Base-by-base conservation (phyloP, 1,140 invertebrate species). In the Trachelipus rathkii region DNA sequence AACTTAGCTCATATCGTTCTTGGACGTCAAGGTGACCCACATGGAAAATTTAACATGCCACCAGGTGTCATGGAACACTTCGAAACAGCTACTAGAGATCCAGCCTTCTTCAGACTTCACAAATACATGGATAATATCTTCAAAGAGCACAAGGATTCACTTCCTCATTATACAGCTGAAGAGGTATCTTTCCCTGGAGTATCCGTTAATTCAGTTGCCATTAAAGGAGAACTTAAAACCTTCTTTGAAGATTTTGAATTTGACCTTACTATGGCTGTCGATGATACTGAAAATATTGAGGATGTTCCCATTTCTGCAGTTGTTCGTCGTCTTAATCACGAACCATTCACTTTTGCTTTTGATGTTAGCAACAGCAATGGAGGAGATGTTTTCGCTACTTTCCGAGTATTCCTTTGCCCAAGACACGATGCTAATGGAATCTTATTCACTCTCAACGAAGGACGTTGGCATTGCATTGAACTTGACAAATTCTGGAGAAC, bases 351-450 rank as follows among this genome's bases (percentile, higher is more conserved):
- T 76, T 88, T 90, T 76, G 88, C 86, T n/a, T n/a, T n/a, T 76
- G 84, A 89, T 74, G 85, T 87, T 71, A 85, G 91, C 70, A 87
- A 87, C 76, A 88, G 87, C 77, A 84, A 85, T 76, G 87, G 90
- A 0, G 89, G 86, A 0, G 84, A 87, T 1, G 50, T n/a, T n/a
- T 53, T 74, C 5, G 78, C 66, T 10, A 72, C 74, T 50, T 84
- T 92, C 44, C 88, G 89, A 68, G 84, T 92, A 21, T 92, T 90
- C 87, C 81, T n/a, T 92, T 91, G 89, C 60, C 91, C 91, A 3
- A 91, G 90, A 83, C 89, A 89, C 81, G 88, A 91, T 76, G 85
- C 86, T 84, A 84, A 88, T 76, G 88, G 88, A 44, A 87, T 87
- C 73, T 84, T 86, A 60, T 85, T 88, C 76, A 86, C 86, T 60